Evolutionary conservation across 2,797 vertebrate genomes (phyloP), one percentile per base, ranked within the genome.

Genomic region (Picus viridis): DNA sequence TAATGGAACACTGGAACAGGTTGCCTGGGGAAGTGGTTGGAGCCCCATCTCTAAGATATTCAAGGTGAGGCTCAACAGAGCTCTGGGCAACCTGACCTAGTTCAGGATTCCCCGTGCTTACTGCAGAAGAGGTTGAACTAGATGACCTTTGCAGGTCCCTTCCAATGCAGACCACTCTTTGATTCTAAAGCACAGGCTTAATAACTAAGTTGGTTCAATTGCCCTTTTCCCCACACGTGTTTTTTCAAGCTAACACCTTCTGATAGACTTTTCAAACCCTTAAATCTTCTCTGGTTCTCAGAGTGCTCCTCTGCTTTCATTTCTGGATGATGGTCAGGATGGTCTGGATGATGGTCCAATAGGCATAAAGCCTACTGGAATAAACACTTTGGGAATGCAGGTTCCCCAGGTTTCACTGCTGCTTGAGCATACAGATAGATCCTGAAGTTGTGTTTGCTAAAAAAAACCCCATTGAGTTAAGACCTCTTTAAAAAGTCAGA

Each of bases 211-310:
- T 94, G 69, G 15, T 75, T 86, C 67, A 87, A 83, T 19, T 78
- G 67, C 29, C 73, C n/a, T 87, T 92, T 83, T 83, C 57, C 57
- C 45, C 68, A 57, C 32, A 74, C 26, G 70, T 8, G 4, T 85
- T 94, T 85, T 85, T 70, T 26, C 76, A 89, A 59, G 49, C 70
- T 87, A 90, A 78, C 83, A 90, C 53, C 53, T 90, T 57, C 58
- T 45, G 63, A 62, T 63, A 78, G 22, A 57, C 16, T 81, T 90
- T 86, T 57, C 53, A 85, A 89, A 65, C 12, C 18, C 24, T 47
- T 63, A 64, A 80, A 87, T 78, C 58, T 47, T 18, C 24, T 74
- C 39, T 0, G 0, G 15, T 68, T 86, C 26, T 64, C 27, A 24
- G 41, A 56, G 24, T 30, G 29, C 27, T 90, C 70, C 75, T 72